Conservation (phyloP, 2,113 vertebrate species). For the Entomyzon cyanotis region DNA sequence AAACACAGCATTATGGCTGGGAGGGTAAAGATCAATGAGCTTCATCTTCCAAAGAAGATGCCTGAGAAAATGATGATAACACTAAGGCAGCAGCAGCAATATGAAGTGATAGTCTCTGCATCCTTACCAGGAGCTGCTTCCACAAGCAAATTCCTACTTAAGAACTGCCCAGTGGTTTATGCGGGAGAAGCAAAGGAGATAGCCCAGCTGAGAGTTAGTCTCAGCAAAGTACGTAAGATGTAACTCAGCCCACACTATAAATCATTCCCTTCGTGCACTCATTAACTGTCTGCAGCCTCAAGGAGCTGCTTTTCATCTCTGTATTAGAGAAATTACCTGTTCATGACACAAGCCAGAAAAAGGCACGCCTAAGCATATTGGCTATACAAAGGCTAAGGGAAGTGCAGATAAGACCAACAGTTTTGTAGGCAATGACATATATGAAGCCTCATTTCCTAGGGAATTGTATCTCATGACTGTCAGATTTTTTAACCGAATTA, state of each 20-base stretch:
- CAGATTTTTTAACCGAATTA: conserved; percentile 25
- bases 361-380: background rate
- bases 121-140: background rate
- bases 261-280: background rate
- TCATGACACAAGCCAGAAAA: conserved; percentile 1
- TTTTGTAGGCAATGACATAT: background rate
- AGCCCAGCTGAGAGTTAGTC: background rate
- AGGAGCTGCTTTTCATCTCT: background rate
- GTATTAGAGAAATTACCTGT: conserved; percentile 14
- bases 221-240: background rate
- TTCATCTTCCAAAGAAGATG: background rate
- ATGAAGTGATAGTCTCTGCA: background rate
- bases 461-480: background rate
- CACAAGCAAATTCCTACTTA: background rate
- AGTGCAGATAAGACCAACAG: background rate
- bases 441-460: background rate
- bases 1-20: background rate
- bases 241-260: background rate
- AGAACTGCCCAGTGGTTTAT: background rate
- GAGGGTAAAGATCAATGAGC: background rate
- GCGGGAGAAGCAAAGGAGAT: background rate
- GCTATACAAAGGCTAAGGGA: background rate
- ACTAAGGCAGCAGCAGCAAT: background rate
- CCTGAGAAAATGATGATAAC: background rate
- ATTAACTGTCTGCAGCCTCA: background rate